Evolutionary conservation across 2,797 vertebrate species (phyloP), one percentile per base, ranked within the genome.

Genomic region (Sebastes iracundus): DNA sequence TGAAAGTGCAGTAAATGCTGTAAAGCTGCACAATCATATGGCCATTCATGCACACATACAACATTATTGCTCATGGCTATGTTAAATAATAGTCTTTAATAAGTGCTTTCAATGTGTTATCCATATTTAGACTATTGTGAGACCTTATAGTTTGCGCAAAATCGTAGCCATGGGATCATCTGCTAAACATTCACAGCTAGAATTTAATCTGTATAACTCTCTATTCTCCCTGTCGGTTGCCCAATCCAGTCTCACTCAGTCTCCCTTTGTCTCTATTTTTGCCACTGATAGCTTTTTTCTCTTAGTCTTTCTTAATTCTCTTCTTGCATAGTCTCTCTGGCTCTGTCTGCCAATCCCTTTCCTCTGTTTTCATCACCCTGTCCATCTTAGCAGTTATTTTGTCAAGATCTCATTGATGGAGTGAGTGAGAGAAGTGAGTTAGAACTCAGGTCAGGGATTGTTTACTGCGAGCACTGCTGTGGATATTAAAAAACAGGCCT

Each of bases 331-430:
- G 55, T 32, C 42, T 68, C 9, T 63, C 56, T 65, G 69, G 32
- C 58, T 70, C 58, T 27, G 28, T 67, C 8, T 67, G 56, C 28
- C 33, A 23, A 58, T 65, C 46, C 27, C 55, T 64, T 42, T 76
- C 13, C 30, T 59, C 13, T 71, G 1, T 80, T 73, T 83, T 20
- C 59, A 67, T 85, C 75, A 49, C 38, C 4, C 65, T 56, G 5
- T 79, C 59, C 64, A 59, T 81, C 46, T 56, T 27, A n/a, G 62
- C 67, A 71, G 35, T 77, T 56, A 76, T 52, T 78, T 79, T 85
- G 62, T 79, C 33, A 25, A 69, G 52, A 25, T 56, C 38, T 61
- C 58, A n/a, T 30, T 75, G 35, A 70, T 32, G n/a, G 68, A 80
- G 61, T 42, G 60, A 71, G 49, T 30, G 25, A 56, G 27, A 33